Conservation (phyloP, 2,113 vertebrate genomes). For the Kryptolebias marmoratus region DNA sequence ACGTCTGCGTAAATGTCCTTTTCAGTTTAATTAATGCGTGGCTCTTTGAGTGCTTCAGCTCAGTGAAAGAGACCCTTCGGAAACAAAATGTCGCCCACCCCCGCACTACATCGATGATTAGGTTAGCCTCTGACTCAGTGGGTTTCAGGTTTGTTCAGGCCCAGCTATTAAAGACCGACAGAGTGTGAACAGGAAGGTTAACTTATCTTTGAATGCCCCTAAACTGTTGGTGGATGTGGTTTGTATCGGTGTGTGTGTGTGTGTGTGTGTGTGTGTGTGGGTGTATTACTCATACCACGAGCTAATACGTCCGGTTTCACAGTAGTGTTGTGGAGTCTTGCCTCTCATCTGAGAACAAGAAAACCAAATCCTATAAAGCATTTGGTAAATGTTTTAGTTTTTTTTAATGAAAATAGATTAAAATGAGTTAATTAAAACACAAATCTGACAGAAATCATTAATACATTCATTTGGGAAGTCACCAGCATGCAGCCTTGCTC, state of each 20-base stretch:
- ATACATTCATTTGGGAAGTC: conserved; percentile 44
- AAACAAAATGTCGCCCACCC: too few relatives aligned
- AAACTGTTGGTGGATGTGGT: conserved; percentile 23
- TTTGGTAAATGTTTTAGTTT: too few relatives aligned
- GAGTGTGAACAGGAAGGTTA: conserved; percentile 33
- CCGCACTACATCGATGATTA: conserved; percentile 13
- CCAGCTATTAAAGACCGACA: conserved; percentile 12
- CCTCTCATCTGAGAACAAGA: neutral
- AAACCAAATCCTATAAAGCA: neutral
- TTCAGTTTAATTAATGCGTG: too few relatives aligned
- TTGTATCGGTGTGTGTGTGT: neutral
- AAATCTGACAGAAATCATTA: conserved; percentile 24
- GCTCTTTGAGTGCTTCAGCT: too few relatives aligned
- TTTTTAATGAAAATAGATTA: neutral
- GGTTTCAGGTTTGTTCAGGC: conserved; percentile 37
- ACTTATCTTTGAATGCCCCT: conserved; percentile 20
- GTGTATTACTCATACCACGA: conserved; percentile 7
- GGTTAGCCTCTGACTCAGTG: conserved; percentile 38
- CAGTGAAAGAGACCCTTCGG: too few relatives aligned
- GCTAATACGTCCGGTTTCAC: neutral
- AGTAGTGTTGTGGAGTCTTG: neutral
- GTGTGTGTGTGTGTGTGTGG: conserved; percentile 8
- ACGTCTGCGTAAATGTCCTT: too few relatives aligned
- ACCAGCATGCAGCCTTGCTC: neutral
- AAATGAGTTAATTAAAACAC: neutral